These are phyloP conservation scores for Drosophila koepferae DNA, from an alignment of 2,888 invertebrate species.

Conservation along the genomic window DNA sequence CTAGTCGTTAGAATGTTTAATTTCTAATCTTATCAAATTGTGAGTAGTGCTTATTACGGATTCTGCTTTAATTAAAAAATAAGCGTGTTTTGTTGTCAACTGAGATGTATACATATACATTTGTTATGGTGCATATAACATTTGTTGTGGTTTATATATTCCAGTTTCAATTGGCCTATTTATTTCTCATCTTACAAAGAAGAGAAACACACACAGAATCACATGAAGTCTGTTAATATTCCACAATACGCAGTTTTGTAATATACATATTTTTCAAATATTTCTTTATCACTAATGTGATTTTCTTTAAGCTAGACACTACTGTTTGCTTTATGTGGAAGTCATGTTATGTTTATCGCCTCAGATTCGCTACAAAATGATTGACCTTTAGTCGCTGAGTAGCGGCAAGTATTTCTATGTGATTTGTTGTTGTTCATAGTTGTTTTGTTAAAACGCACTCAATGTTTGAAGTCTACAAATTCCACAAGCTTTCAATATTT, in stretches of 20 bases:
- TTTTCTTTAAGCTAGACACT: conserved; percentile 11
- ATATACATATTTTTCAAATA: background rate
- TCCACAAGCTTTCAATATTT: conserved; percentile 27
- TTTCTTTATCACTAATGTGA: conserved; percentile 14
- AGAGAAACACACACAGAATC: background rate
- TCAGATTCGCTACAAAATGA: conserved; percentile 34
- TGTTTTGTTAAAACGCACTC: conserved; percentile 26
- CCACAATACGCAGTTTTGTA: background rate
- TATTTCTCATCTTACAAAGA: background rate
- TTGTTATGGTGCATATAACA: background rate
- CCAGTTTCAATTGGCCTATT: background rate
- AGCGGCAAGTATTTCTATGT: conserved; percentile 14
- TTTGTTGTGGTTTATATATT: background rate
- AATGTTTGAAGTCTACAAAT: conserved; percentile 30
- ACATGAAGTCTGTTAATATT: background rate
- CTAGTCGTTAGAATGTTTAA: conserved; percentile 24
- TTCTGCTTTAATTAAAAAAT: conserved; percentile 22
- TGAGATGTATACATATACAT: conserved; percentile 13
- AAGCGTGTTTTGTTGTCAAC: conserved; percentile 18
- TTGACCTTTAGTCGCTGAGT: conserved; percentile 69
- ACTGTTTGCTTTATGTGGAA: conserved; percentile 3
- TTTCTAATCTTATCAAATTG: conserved; percentile 60
- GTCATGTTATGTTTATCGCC: conserved; percentile 64
- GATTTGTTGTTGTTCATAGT: conserved; percentile 22
- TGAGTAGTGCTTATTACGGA: conserved; percentile 12